A percentile compares a stretch with the other conserved stretches of the same genome.
Conservation (phyloP, 2,888 invertebrate species). For the Ectemnius lituratus region DNA sequence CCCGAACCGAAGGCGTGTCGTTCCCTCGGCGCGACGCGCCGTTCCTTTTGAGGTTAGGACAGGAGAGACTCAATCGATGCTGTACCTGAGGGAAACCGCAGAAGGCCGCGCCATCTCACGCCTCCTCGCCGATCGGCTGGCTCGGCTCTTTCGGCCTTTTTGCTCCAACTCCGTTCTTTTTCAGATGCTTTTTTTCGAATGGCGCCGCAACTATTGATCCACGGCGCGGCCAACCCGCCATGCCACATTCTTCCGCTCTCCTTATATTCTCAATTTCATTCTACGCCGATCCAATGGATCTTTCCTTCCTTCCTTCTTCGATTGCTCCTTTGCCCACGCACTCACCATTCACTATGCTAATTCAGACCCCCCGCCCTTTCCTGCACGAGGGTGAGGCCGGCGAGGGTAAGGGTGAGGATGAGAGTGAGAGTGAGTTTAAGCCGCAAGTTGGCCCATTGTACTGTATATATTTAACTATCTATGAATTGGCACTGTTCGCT, state of each 20-base stretch:
- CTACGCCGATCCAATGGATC: conserved; percentile 23
- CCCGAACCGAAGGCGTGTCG: not conserved
- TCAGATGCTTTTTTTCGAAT: not conserved
- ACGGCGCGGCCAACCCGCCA: not conserved
- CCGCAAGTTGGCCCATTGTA: too few species aligned
- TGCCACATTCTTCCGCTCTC: too few species aligned
- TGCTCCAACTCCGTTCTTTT: not conserved
- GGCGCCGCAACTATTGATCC: conserved; percentile 17
- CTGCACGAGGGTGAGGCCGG: too few species aligned
- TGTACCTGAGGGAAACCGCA: conserved; percentile 24
- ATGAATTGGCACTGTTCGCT: too few species aligned
- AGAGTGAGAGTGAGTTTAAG: too few species aligned
- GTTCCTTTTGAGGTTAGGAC: conserved; percentile 68
- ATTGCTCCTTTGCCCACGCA: too few species aligned
- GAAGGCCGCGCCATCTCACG: not conserved
- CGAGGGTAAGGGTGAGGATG: too few species aligned
- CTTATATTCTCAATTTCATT: not conserved
- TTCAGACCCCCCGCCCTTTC: too few species aligned
- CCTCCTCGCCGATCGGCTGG: conserved; percentile 25
- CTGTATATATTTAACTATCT: too few species aligned
- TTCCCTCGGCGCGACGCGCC: conserved; percentile 42
- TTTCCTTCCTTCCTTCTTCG: conserved; percentile 4
- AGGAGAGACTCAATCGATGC: conserved; percentile 61
- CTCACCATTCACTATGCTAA: too few species aligned
- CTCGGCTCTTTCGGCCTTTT: not conserved